These are phyloP conservation scores for Eupithecia subfuscata DNA, from an alignment of 2,888 invertebrate species.

Conservation along the genomic window DNA sequence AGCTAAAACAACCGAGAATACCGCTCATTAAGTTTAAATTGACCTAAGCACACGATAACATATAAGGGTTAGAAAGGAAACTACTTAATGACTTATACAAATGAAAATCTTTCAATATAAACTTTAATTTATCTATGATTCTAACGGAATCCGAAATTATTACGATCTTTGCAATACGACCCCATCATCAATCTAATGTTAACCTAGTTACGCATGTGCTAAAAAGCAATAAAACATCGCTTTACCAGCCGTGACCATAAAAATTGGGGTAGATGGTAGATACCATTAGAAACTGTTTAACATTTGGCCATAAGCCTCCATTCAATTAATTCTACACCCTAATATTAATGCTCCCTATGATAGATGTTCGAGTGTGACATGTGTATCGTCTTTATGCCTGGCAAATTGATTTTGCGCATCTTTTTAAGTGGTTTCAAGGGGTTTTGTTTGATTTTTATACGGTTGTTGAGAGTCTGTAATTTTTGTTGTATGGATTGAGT, in stretches of 20 bases:
- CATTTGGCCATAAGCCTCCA: conserved; percentile 68
- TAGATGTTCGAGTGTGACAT: conserved; percentile 74
- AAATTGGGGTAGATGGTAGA: conserved; percentile 54
- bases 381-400: conserved; percentile 69
- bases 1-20: too few species aligned
- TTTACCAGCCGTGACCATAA: conserved; percentile 42
- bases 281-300: conserved; percentile 79
- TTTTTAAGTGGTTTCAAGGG: conserved; percentile 34
- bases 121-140: too few species aligned
- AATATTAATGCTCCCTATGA: conserved; percentile 70
- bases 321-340: conserved; percentile 71
- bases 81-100: too few species aligned
- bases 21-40: too few species aligned
- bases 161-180: neutral
- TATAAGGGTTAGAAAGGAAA: too few species aligned
- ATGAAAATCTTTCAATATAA: too few species aligned
- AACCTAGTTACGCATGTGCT: conserved; percentile 19
- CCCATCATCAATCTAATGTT: neutral
- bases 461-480: neutral
- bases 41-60: too few species aligned
- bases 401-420: conserved; percentile 67
- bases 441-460: conserved; percentile 10
- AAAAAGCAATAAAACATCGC: conserved; percentile 39
- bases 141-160: neutral
- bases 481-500: neutral